Percentiles rank a stretch among this genome's conserved stretches.
Conservation (phyloP, 23 tunicate species). For the Phallusia fumigata region DNA sequence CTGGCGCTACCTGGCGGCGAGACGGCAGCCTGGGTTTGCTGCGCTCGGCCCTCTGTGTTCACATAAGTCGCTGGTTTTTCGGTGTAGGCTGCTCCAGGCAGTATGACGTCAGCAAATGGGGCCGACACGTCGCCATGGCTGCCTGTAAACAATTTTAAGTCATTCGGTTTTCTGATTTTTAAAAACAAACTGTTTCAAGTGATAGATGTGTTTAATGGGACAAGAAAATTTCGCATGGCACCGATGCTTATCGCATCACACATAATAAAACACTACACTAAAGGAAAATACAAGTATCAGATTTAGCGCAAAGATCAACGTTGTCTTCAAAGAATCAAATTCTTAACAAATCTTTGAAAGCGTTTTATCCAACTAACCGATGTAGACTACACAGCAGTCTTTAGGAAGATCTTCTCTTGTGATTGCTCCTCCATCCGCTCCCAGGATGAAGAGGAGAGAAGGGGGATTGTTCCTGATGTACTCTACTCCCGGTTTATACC, state of each 20-base stretch:
- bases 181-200: too few relatives aligned
- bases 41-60: constrained; percentile 97
- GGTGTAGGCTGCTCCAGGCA: constrained; percentile 99
- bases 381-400: constrained; percentile 81
- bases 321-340: too few relatives aligned
- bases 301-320: too few relatives aligned
- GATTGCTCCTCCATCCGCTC: constrained; percentile 90
- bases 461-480: constrained; percentile 67
- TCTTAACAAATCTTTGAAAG: too few relatives aligned
- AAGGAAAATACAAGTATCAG: too few relatives aligned
- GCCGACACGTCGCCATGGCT: constrained; percentile 93
- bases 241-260: too few relatives aligned
- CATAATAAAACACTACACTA: too few relatives aligned
- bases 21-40: constrained; percentile 83
- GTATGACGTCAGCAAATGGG: constrained; percentile 90
- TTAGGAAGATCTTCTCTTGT: constrained; percentile 47
- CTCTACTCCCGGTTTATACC: constrained; percentile 94
- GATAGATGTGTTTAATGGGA: too few relatives aligned
- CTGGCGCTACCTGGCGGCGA: constrained; percentile 96
- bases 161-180: too few relatives aligned
- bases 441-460: constrained; percentile 64
- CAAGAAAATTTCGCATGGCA: too few relatives aligned
- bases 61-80: constrained; percentile 95
- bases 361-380: too few relatives aligned
- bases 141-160: constrained; percentile 18